A percentile compares a stretch with the other conserved stretches of the same genome.
Evolutionary conservation across 2,113 vertebrate genomes (phyloP).

Genomic region (Macrotis lagotis): DNA sequence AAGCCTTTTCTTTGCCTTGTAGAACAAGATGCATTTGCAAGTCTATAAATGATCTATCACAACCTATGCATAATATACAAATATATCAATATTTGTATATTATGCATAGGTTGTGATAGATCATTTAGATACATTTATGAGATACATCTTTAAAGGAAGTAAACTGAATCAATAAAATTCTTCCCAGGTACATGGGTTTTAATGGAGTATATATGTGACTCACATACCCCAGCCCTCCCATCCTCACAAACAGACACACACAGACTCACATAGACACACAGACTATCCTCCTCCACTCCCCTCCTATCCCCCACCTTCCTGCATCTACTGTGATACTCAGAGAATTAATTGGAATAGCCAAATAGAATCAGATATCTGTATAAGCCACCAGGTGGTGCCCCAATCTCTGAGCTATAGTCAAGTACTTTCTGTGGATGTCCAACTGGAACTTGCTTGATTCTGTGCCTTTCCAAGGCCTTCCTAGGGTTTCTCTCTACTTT

Average conservation of each 20-base stretch:
- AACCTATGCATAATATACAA: too few relatives aligned
- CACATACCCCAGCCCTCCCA: background rate
- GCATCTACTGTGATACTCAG: background rate
- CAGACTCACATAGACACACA: background rate
- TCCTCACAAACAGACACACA: background rate
- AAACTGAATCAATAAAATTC: background rate
- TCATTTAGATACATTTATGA: background rate
- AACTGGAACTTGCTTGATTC: background rate
- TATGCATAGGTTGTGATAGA: background rate
- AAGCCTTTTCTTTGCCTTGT: background rate
- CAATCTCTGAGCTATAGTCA: background rate
- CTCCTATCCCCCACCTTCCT: too few relatives aligned
- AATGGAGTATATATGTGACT: background rate
- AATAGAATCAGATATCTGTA: background rate
- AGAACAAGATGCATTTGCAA: background rate
- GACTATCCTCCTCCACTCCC: too few relatives aligned
- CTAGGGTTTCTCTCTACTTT: background rate
- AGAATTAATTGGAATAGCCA: background rate
- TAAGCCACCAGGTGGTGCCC: background rate
- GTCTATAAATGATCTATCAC: too few relatives aligned
- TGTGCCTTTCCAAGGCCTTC: background rate
- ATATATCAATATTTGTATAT: background rate
- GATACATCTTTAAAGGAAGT: background rate
- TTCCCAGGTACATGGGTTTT: background rate
- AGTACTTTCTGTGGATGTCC: background rate